A percentile compares a stretch with the other conserved stretches of the same genome.
phyloP scores from a whole-genome alignment of 2,113 vertebrate genomes.

The Mustela lutreola region DNA sequence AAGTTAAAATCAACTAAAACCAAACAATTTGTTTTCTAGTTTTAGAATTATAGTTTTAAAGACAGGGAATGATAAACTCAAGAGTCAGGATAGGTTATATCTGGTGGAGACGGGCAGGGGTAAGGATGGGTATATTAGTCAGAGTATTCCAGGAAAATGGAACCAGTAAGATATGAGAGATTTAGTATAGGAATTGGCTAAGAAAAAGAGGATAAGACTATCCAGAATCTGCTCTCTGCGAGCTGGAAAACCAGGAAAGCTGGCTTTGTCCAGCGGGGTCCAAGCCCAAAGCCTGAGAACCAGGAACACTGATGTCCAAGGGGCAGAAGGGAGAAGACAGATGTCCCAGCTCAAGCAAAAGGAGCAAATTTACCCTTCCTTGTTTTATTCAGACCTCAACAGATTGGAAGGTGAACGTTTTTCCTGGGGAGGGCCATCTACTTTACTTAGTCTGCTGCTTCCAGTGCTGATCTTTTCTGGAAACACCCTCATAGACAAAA shows the following conservation, averaged over 20 bases:
- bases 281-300: not conserved
- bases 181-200: not conserved
- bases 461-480: not conserved
- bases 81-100: not conserved
- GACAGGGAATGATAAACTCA: not conserved
- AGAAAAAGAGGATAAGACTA: not conserved
- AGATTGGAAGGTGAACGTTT: not conserved
- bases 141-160: not conserved
- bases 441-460: not conserved
- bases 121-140: not conserved
- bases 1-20: conserved; percentile 4
- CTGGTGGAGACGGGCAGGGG: not conserved
- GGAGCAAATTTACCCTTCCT: not conserved
- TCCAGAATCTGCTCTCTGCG: not conserved
- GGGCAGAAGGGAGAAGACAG: not conserved
- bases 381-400: not conserved
- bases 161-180: not conserved
- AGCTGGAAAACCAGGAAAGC: not conserved
- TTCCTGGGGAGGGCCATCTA: not conserved
- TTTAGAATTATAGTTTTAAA: not conserved
- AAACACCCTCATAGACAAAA: not conserved
- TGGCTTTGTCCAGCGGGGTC: not conserved
- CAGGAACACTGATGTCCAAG: not conserved
- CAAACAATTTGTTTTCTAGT: conserved; percentile 6
- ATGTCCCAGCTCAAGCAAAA: not conserved